These are phyloP conservation scores for Phyllopteryx taeniolatus DNA, from an alignment of 2,113 vertebrate genomes.

Conservation along the genomic window DNA sequence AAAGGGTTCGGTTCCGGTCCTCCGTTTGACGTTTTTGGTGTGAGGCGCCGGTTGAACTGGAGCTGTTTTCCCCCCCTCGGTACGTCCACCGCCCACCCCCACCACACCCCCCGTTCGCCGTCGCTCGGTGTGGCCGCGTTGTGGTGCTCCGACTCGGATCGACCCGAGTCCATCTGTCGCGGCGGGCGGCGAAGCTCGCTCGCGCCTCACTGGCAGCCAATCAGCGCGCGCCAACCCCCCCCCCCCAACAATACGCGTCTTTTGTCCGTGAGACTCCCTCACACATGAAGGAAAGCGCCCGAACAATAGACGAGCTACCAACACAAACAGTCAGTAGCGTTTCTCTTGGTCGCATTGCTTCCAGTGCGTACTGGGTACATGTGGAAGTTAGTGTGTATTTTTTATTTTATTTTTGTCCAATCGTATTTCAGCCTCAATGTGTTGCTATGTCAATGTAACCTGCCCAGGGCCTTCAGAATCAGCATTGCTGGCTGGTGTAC, in stretches of 20 bases:
- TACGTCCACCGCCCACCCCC: background rate
- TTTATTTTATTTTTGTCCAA: too few species aligned
- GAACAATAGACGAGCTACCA: background rate
- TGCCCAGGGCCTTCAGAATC: too few species aligned
- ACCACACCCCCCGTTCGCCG: too few species aligned
- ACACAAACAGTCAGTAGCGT: too few species aligned
- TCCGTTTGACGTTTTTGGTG: background rate
- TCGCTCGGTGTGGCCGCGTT: background rate
- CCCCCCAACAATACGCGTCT: background rate
- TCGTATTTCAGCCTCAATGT: too few species aligned
- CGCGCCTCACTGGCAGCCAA: slow-evolving; percentile 48
- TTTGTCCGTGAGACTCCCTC: slow-evolving; percentile 8
- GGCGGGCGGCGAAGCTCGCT: slow-evolving; percentile 26
- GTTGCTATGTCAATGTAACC: too few species aligned
- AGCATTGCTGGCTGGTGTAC: too few species aligned
- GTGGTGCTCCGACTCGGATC: background rate
- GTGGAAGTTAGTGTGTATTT: too few species aligned
- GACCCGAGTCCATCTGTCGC: slow-evolving; percentile 55
- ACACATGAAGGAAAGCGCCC: background rate
- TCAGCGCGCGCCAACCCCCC: slow-evolving; percentile 37
- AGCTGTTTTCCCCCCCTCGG: background rate
- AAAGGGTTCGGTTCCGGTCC: background rate
- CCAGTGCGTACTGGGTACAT: too few species aligned
- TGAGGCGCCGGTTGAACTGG: background rate
- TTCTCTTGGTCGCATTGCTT: too few species aligned